Conservation (phyloP, 2,888 invertebrate genomes). For the Brachyptera risi region DNA sequence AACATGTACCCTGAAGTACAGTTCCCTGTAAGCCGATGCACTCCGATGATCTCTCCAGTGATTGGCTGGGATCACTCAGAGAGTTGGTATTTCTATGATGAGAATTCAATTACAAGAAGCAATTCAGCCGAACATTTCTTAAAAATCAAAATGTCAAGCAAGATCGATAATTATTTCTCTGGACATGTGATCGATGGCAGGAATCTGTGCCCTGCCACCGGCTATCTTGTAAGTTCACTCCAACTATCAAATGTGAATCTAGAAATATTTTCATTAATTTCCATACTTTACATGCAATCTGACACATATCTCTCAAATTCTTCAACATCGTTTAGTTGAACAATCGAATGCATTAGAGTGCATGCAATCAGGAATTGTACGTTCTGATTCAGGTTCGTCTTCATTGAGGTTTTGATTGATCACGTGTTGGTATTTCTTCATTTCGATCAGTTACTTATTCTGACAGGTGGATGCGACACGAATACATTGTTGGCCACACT, state of each 20-base stretch:
- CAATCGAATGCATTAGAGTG: no score
- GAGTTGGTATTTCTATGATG: constrained; percentile 57
- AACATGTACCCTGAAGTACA: constrained; percentile 70
- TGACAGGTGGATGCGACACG: no score
- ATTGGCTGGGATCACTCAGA: constrained; percentile 86
- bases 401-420: no score
- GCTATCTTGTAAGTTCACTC: constrained; percentile 58
- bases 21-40: constrained; percentile 82
- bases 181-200: constrained; percentile 57
- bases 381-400: no score
- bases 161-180: constrained; percentile 13
- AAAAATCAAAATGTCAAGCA: constrained; percentile 6
- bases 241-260: no score
- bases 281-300: background rate
- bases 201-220: constrained; percentile 79
- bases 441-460: background rate
- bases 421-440: no score
- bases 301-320: no score
- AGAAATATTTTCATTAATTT: background rate
- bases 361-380: no score
- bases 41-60: constrained; percentile 76
- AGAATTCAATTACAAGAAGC: constrained; percentile 18
- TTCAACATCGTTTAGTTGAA: no score
- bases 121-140: constrained; percentile 3
- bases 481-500: no score